Evolutionary conservation across 2,888 invertebrate genomes (phyloP), one percentile per base, ranked within the genome.

Genomic region (Coelopa pilipes): DNA sequence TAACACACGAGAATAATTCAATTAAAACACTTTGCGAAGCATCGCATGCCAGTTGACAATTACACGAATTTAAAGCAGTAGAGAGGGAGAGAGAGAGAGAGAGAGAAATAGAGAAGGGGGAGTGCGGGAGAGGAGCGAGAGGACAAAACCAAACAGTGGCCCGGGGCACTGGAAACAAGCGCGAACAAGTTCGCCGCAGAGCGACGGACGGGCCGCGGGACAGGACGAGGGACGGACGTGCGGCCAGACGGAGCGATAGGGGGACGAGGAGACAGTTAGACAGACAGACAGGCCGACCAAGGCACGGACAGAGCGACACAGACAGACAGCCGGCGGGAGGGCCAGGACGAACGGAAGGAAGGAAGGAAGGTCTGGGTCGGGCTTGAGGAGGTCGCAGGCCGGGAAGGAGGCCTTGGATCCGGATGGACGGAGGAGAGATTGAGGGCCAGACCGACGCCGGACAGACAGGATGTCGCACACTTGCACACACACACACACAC

Each of bases 1-100:
- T 75, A 83, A 82, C 84, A 84, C 34, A 82, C 82, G 85, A 81
- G 84, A 84, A 86, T 85, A 85, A 85, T 85, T 86, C 85, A 85
- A 85, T 85, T 85, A 85, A 86, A 85, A 86, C 83, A 84, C 86
- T 86, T 85, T 84, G 78, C 65, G 65, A 63, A 49, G 49, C 70
- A 63, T 50, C 81, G 84, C 83, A 86, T 84, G 85, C 80, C 82
- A 86, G 82, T 81, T 82, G 80, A 82, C 86, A 86, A 85, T 85
- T 85, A 84, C 34, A 34, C 82, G 79, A 79, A 81, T 78, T 71
- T 71, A 65, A 82, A 34, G 83, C 79, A 80, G n/a, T n/a, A 47
- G 47, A 12, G 21, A n/a, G n/a, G 19, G 59, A 19, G 69, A 12
- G 19, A n/a, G 11, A 45, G 69, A 57, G 53, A 34, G 34, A 13